These are phyloP conservation scores for Chelonus insularis DNA, from an alignment of 1,140 invertebrate genomes.

Conservation along the genomic window DNA sequence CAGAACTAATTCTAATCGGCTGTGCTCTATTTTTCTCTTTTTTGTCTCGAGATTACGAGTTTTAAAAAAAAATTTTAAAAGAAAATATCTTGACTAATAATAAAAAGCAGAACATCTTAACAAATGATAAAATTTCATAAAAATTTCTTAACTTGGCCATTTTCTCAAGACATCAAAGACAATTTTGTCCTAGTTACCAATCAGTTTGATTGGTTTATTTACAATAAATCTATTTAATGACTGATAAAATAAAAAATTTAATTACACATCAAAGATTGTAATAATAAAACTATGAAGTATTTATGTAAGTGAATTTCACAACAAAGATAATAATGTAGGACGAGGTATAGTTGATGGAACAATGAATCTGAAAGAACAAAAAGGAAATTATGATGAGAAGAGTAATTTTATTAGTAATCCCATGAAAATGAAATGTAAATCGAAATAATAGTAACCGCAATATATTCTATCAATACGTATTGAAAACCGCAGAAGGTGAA, in stretches of 20 bases:
- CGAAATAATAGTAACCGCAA: neutral
- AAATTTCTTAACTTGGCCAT: too few relatives aligned
- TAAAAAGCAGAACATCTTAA: too few relatives aligned
- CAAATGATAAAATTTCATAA: too few relatives aligned
- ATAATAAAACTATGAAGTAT: neutral
- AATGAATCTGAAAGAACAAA: neutral
- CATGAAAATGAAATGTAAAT: neutral
- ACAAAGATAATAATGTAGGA: neutral
- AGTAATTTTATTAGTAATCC: neutral
- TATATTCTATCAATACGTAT: slow-evolving; percentile 2
- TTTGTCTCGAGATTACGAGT: too few relatives aligned
- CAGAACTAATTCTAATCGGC: too few relatives aligned
- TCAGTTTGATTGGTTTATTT: too few relatives aligned
- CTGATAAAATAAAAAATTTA: neutral
- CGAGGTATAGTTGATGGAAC: neutral
- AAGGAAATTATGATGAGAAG: neutral
- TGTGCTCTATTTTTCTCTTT: too few relatives aligned
- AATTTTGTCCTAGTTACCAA: too few relatives aligned
- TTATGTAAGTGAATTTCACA: neutral
- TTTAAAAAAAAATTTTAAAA: too few relatives aligned
- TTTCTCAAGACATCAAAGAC: too few relatives aligned
- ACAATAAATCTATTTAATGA: too few relatives aligned
- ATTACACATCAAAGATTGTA: neutral
- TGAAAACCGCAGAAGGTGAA: neutral
- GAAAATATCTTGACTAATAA: too few relatives aligned